Base-by-base conservation (phyloP, 2,797 vertebrate genomes). In the Mionectes olivaceus region DNA sequence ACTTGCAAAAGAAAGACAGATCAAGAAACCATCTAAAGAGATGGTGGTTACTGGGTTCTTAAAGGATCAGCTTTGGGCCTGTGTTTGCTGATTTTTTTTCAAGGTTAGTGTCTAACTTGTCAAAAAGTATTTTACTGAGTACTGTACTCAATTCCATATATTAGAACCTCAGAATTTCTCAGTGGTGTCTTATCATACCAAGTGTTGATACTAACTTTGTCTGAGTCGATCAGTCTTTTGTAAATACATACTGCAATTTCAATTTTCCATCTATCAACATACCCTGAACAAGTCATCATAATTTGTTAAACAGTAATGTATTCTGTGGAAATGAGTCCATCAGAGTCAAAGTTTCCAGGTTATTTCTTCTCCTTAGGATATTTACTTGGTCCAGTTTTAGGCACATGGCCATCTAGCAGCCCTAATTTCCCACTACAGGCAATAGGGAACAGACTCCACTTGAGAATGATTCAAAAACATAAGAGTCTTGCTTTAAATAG, bases 1-100 rank as follows among this genome's bases (percentile, higher is more conserved):
- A 69, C 76, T 94, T 71, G 32, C 50, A 91, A 59, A 90, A 88
- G 63, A 14, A 95, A 87, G 67, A 73, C 50, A 88, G 65, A 88
- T 61, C 30, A 76, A 88, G 83, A 93, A 94, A 87, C 13, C 47
- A 28, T 56, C 55, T 69, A 44, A 94, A 81, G 32, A 14, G 21
- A 39, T 47, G 14, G 25, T 75, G 14, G n/a, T 83, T 76, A 71
- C 46, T 9, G 16, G 77, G 46, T 52, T 90, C 55, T 17, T 91
- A 83, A 90, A 94, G 35, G 39, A 86, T 82, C 35, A 52, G 21
- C 19, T 88, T 76, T 76, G n/a, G 22, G 39, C 5, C 15, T 81
- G 28, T 32, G 7, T 81, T 93, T 83, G 28, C 35, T 76, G 61
- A 65, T 6, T 35, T 85, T 91, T 82, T 91, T 63, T 47, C 61